Percentiles rank a stretch among this genome's conserved stretches.
These are phyloP conservation scores for Lochmaea crataegi DNA, from an alignment of 2,888 invertebrate genomes.

Conservation along the genomic window DNA sequence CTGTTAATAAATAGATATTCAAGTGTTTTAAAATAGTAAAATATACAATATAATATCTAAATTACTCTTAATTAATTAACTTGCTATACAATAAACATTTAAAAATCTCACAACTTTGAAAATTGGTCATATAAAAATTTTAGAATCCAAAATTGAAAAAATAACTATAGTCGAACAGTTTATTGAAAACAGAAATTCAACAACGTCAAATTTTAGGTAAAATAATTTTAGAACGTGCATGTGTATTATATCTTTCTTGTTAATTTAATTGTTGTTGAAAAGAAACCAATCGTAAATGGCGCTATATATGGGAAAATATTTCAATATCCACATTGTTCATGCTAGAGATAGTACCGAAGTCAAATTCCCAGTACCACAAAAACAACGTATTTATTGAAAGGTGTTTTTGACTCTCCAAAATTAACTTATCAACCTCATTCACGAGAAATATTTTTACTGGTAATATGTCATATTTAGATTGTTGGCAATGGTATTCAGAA, in stretches of 20 bases:
- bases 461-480: too few relatives aligned
- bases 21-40: constrained; percentile 39
- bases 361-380: too few relatives aligned
- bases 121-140: constrained; percentile 50
- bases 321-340: too few relatives aligned
- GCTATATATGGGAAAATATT: not conserved
- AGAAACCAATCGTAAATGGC: not conserved
- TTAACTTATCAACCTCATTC: too few relatives aligned
- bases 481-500: too few relatives aligned
- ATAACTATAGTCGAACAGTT: constrained; percentile 25
- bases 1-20: constrained; percentile 30
- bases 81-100: constrained; percentile 47
- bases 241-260: not conserved
- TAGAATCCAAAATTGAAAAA: constrained; percentile 32
- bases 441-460: too few relatives aligned
- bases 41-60: constrained; percentile 48
- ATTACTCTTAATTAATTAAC: constrained; percentile 44
- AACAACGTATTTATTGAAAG: too few relatives aligned
- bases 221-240: constrained; percentile 10
- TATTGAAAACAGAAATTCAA: constrained; percentile 28
- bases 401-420: too few relatives aligned
- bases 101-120: constrained; percentile 49
- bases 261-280: not conserved
- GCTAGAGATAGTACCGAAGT: too few relatives aligned
- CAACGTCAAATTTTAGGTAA: constrained; percentile 16